These are phyloP conservation scores for Heliconius eleuchia DNA, from an alignment of 1,140 invertebrate species.

Conservation along the genomic window DNA sequence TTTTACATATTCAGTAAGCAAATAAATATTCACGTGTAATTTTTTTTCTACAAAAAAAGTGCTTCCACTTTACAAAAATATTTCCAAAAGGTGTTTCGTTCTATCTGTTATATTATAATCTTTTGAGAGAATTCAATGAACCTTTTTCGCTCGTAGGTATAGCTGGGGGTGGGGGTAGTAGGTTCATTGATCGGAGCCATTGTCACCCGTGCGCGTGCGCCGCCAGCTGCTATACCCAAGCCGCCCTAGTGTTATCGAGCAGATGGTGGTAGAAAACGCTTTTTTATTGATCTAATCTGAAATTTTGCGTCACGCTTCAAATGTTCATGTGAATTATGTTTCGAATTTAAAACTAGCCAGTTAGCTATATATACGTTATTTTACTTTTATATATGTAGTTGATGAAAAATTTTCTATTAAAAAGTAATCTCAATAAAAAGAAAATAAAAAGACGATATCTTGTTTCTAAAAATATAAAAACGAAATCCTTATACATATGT, in stretches of 20 bases:
- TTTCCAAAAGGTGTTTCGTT: constrained; percentile 33
- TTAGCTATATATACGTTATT: no score
- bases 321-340: constrained; percentile 16
- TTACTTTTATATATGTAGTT: no score
- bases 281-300: constrained; percentile 51
- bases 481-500: no score
- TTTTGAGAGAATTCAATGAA: constrained; percentile 42
- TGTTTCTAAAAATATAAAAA: no score
- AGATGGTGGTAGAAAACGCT: constrained; percentile 59
- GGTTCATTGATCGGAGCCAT: constrained; percentile 71
- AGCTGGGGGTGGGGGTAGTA: constrained; percentile 50
- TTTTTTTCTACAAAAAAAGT: constrained; percentile 18
- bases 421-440: not conserved
- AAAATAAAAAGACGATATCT: not conserved
- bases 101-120: constrained; percentile 40
- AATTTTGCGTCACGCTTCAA: constrained; percentile 48
- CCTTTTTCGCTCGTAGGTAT: constrained; percentile 30
- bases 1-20: not conserved
- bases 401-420: no score
- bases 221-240: constrained; percentile 52
- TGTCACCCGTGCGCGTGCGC: constrained; percentile 67
- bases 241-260: constrained; percentile 54
- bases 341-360: not conserved
- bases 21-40: not conserved
- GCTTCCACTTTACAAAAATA: constrained; percentile 15